Evolutionary conservation across 2,888 invertebrate genomes (phyloP).

Genomic region (Ormyrus rosae): DNA sequence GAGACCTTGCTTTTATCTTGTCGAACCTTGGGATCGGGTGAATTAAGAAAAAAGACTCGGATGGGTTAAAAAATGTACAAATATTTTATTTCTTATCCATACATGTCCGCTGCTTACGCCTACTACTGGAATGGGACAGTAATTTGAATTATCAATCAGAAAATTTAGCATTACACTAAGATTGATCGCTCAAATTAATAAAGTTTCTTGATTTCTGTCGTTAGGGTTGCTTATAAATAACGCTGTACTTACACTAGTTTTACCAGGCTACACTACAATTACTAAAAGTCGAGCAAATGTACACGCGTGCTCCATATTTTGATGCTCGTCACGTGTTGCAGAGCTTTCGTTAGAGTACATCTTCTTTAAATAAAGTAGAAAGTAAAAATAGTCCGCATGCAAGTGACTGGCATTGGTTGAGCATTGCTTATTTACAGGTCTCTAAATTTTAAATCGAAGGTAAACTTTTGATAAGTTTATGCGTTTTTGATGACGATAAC

Average conservation of each 20-base stretch:
- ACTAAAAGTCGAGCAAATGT: constrained; percentile 60
- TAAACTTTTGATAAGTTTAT: constrained; percentile 31
- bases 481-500: constrained; percentile 14
- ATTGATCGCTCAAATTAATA: constrained; percentile 47
- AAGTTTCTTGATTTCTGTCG: constrained; percentile 30
- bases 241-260: constrained; percentile 52
- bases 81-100: constrained; percentile 66
- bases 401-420: constrained; percentile 59
- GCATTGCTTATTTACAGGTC: constrained; percentile 63
- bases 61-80: constrained; percentile 66
- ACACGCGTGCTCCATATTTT: constrained; percentile 59
- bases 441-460: constrained; percentile 31
- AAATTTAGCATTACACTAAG: constrained; percentile 31
- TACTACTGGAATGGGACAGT: constrained; percentile 37
- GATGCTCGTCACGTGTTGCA: constrained; percentile 58
- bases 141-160: constrained; percentile 45
- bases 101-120: constrained; percentile 53
- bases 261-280: constrained; percentile 50
- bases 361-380: constrained; percentile 4
- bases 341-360: constrained; percentile 24
- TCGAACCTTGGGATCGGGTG: constrained; percentile 6
- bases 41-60: constrained; percentile 40
- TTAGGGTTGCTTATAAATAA: constrained; percentile 58
- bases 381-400: constrained; percentile 46
- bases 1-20: too few relatives aligned